These are phyloP conservation scores for Ptiloglossa arizonensis DNA, from an alignment of 1,140 invertebrate genomes.

Conservation along the genomic window DNA sequence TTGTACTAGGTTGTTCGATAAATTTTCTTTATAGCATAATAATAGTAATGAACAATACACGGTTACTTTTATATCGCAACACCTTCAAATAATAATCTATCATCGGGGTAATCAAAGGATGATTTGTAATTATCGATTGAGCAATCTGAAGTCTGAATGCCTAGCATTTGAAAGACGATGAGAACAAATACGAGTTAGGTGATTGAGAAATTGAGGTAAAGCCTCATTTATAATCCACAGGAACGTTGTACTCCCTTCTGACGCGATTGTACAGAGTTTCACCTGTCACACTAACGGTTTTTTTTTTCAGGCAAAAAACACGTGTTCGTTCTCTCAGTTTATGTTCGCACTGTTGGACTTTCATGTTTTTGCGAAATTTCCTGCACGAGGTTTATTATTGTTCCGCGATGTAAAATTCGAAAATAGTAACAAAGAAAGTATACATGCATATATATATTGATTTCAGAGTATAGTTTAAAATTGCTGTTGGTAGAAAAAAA, in stretches of 20 bases:
- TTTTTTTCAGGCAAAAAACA: constrained; percentile 17
- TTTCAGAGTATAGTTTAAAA: not conserved
- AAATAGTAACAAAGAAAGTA: not conserved
- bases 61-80: not conserved
- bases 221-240: constrained; percentile 60
- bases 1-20: too few relatives aligned
- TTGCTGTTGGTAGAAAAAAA: too few relatives aligned
- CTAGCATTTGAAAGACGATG: not conserved
- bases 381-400: constrained; percentile 5
- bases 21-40: too few relatives aligned
- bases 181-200: constrained; percentile 21
- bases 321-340: constrained; percentile 4
- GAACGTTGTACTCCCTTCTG: constrained; percentile 39
- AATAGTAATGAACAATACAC: constrained; percentile 5
- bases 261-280: constrained; percentile 50
- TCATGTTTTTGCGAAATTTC: constrained; percentile 24
- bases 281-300: constrained; percentile 47
- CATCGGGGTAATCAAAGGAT: too few relatives aligned
- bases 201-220: constrained; percentile 39
- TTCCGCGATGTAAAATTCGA: not conserved
- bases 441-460: not conserved
- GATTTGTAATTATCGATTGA: constrained; percentile 52
- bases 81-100: constrained; percentile 12
- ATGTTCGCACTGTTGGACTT: constrained; percentile 22
- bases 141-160: constrained; percentile 1